Base-by-base conservation (phyloP, 2,797 vertebrate species). In the Lithobates pipiens region DNA sequence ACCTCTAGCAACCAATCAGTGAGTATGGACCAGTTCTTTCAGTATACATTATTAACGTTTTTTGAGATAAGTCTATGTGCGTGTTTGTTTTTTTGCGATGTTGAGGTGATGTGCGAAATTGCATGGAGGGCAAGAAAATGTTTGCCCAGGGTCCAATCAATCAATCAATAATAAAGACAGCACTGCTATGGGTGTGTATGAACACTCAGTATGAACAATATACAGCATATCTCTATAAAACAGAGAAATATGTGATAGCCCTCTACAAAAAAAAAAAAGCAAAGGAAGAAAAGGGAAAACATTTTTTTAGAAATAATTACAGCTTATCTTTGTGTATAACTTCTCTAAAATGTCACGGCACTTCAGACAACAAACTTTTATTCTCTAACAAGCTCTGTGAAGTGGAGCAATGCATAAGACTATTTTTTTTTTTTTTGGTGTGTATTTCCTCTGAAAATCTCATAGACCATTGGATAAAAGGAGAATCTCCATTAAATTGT, bases 401-500 rank as follows among this genome's bases (percentile, higher is more conserved):
- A 32, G 65, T 67, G 27, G 34, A 18, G 34, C 50, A 18, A 39
- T 42, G 71, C 71, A 57, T 57, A 25, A 29, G 36, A 27, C 57
- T 39, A 39, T 29, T 29, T 29, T 1, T 6, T 39, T 63, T 73
- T 63, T 63, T 23, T 73, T 42, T 13, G 54, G 4, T 8, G 61
- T 50, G 39, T 11, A 44, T 73, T 21, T 16, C 36, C 10, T 65
- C 36, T 25, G 13, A 65, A 74, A 63, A 65, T n/a, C 13, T 29
- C 34, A 81, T 23, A 65, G 25, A 82, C 23, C 0, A 3, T 67
- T 29, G 27, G 65, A 73, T 36, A 63, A 72, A 82, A 82, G n/a
- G 42, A 61, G 18, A 44, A 73, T 73, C 46, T 73, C 57, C 69
- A 39, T 83, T 87, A 68, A 74, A 83, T 74, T 79, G 71, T 36